These are phyloP conservation scores for Todus mexicanus DNA, from an alignment of 2,797 vertebrate species.

Conservation along the genomic window DNA sequence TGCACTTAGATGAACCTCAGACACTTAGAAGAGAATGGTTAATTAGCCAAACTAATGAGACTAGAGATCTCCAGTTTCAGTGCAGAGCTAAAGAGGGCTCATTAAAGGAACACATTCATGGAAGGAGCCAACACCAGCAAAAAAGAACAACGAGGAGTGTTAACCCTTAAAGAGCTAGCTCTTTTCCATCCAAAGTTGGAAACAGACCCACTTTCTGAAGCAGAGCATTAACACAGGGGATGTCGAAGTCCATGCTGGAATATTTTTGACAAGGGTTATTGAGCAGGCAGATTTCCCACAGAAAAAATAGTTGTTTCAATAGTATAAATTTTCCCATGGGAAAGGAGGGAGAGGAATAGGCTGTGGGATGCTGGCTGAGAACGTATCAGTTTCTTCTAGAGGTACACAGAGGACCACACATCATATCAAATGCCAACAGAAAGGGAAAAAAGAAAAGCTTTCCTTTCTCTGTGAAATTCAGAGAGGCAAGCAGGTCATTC, in stretches of 20 bases:
- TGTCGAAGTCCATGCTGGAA: not conserved
- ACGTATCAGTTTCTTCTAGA: not conserved
- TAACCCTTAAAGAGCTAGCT: not conserved
- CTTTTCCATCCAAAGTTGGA: not conserved
- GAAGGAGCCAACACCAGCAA: not conserved
- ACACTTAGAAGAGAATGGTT: slow-evolving; percentile 6
- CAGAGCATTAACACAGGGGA: not conserved
- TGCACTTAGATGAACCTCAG: not conserved
- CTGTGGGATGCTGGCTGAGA: not conserved
- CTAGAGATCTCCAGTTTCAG: not conserved
- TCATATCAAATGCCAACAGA: not conserved
- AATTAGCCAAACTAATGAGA: slow-evolving; percentile 57
- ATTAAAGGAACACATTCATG: slow-evolving; percentile 8
- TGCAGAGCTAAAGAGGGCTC: not conserved
- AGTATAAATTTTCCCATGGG: not conserved
- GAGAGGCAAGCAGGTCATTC: not conserved
- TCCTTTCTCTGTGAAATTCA: not conserved
- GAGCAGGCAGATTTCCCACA: not conserved
- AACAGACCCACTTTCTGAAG: not conserved
- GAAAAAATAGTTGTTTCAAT: not conserved
- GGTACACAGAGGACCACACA: not conserved
- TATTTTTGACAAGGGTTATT: not conserved
- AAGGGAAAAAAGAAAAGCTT: rapidly evolving
- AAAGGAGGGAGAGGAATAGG: not conserved
- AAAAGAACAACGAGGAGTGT: not conserved